Percentiles rank a stretch among this genome's conserved stretches.
phyloP scores from a whole-genome alignment of 2,888 invertebrate genomes.

The Caenorhabditis imperialis region DNA sequence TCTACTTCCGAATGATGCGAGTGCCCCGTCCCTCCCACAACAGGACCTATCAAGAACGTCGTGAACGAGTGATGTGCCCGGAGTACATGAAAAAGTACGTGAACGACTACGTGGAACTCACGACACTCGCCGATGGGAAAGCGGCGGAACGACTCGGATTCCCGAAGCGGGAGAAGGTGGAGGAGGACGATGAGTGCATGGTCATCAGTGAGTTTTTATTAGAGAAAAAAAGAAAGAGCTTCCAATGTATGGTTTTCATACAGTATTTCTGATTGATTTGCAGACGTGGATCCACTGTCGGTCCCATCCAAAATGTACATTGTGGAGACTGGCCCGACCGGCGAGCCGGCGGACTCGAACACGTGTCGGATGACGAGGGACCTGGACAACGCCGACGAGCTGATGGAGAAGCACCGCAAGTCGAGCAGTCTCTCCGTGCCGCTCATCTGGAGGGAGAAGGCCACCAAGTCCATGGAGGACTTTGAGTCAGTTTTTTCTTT shows the following conservation, averaged over 20 bases:
- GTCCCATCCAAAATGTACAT: constrained; percentile 16
- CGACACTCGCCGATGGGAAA: constrained; percentile 17
- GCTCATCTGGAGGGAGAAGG: constrained; percentile 20
- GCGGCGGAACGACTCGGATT: constrained; percentile 15
- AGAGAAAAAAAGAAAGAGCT: too few relatives aligned
- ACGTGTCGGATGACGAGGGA: constrained; percentile 38
- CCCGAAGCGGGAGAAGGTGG: neutral
- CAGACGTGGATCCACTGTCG: constrained; percentile 25
- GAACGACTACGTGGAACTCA: neutral
- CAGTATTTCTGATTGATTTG: neutral
- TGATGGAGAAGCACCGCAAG: neutral
- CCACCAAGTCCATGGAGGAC: constrained; percentile 31
- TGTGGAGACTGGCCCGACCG: neutral
- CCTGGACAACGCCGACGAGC: neutral
- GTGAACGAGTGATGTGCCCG: constrained; percentile 4
- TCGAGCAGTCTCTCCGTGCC: neutral
- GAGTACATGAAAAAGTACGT: constrained; percentile 26
- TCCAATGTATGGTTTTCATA: too few relatives aligned
- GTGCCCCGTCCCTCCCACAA: constrained; percentile 17
- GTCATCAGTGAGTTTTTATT: constrained; percentile 22
- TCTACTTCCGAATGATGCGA: constrained; percentile 37
- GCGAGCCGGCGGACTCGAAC: constrained; percentile 26
- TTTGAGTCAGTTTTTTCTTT: constrained; percentile 9
- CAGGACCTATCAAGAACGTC: neutral
- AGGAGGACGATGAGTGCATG: constrained; percentile 32